Percentiles rank a stretch among this genome's conserved stretches.
phyloP scores from a whole-genome alignment of 2,888 invertebrate species.

The Microplitis manilae region DNA sequence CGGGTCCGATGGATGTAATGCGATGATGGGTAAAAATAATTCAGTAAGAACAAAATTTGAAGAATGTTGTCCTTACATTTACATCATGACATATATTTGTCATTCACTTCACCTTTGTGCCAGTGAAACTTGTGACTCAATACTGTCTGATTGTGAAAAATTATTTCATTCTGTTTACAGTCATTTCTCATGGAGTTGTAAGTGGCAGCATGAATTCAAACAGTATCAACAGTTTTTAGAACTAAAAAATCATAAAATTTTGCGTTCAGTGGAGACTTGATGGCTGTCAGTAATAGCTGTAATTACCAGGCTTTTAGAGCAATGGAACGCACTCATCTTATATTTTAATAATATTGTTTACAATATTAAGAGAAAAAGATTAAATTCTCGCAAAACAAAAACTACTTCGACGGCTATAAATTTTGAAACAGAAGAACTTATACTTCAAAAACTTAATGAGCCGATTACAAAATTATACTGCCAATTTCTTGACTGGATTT shows the following conservation, averaged over 20 bases:
- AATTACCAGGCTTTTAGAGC: constrained; percentile 54
- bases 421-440: constrained; percentile 42
- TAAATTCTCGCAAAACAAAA: constrained; percentile 34
- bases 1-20: constrained; percentile 45
- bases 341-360: constrained; percentile 47
- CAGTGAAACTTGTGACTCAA: constrained; percentile 39
- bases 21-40: constrained; percentile 49
- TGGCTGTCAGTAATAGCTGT: constrained; percentile 57
- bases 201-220: constrained; percentile 45
- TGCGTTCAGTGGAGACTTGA: constrained; percentile 55
- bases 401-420: constrained; percentile 35
- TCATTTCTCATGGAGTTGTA: constrained; percentile 45
- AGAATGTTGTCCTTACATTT: constrained; percentile 38
- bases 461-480: constrained; percentile 34
- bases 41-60: constrained; percentile 43
- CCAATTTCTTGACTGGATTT: background rate
- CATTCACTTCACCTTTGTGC: constrained; percentile 44
- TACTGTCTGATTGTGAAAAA: constrained; percentile 34
- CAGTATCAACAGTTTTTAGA: constrained; percentile 25
- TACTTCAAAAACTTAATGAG: constrained; percentile 44
- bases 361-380: too few relatives aligned
- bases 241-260: constrained; percentile 48
- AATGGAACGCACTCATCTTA: constrained; percentile 55
- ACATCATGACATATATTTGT: constrained; percentile 43
- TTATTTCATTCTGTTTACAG: constrained; percentile 24